Evolutionary conservation across 2,797 vertebrate genomes (phyloP), one percentile per base, ranked within the genome.

Genomic region (Diglossa cyanea): DNA sequence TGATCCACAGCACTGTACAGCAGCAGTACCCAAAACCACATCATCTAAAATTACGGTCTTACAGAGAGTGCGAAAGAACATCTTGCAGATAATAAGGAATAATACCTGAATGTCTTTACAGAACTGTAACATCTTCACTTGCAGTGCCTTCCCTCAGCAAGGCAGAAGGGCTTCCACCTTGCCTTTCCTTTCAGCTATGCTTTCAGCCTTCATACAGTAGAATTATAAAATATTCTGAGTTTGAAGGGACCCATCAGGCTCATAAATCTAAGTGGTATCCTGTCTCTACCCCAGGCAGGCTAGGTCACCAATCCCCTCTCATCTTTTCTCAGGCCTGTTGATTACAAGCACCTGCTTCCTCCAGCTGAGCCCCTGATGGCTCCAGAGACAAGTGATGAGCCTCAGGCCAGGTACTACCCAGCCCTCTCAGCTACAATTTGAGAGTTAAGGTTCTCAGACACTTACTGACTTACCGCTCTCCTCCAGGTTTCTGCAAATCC

Each of bases 251-350:
- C 7, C 44, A 30, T 18, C 28, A 50, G 6, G 4, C 4, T n/a
- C 62, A 42, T 15, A 28, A 28, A 15, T 15, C 42, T 48, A 76
- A 40, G 5, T 0, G 51, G 9, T 2, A 15, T 14, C 12, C 2
- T 11, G 2, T 18, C 26, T 17, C 20, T 68, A 11, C 3, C 11
- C 13, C 13, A 25, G 21, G 10, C 11, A 60, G 15, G 5, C 13
- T 78, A 31, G 18, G 13, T 31, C 15, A 45, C 10, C 1, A 3
- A 37, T 3, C 3, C 4, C 8, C 4, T 45, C 42, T 76, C 19
- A 5, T 20, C 20, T 61, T 84, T 77, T 70, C 45, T 28, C 37
- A 63, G 35, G 33, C 16, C 26, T 71, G 26, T 35, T 89, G 47
- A 73, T 9, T 39, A 5, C 8, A 71, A 81, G 10, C 26, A 58